Evolutionary conservation across 2,888 invertebrate species (phyloP), one percentile per base, ranked within the genome.

Genomic region (Lysandra coridon): DNA sequence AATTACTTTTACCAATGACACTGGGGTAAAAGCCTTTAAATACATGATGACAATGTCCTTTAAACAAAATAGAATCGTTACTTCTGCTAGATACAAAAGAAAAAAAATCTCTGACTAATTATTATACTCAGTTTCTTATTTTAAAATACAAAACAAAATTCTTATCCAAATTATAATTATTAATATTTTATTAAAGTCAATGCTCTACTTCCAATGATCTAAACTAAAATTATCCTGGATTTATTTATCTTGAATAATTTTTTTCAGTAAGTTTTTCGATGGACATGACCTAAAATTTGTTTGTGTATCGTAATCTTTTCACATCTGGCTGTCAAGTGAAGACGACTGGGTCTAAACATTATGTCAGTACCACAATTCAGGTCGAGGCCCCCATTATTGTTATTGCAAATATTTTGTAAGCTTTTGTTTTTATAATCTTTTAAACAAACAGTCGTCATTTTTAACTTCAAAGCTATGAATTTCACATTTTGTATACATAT

Each of bases 231-330:
- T 14, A 14, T 53, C 4, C 14, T 53, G 2, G 53, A 53, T 44
- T 44, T 7, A 44, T 10, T 1, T 44, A 10, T 44, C 10, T 44
- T 10, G 10, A 44, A 44, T 44, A 53, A 2, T 14, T 53, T 60
- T 57, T 64, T 33, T 69, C 4, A 5, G 64, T 30, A 64, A 30
- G 62, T 69, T 17, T 30, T 30, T 69, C 14, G 69, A 69, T 33
- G 6, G 40, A 74, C 74, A 74, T 74, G 44, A 44, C 40, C 44
- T 44, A 74, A 73, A 74, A 44, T 74, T 74, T 74, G n/a, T 33
- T 76, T 49, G 49, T 75, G 14, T 75, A 37, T 75, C 30, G 76
- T 76, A 76, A 76, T 76, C 33, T 76, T 33, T 76, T 76, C 76
- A 76, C 76, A 57, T 23, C 23, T 33, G 17, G 17, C 53, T 30